Percentiles rank a stretch among this genome's conserved stretches.
phyloP scores from a whole-genome alignment of 2,113 vertebrate species.

The Oreotrochilus melanogaster region DNA sequence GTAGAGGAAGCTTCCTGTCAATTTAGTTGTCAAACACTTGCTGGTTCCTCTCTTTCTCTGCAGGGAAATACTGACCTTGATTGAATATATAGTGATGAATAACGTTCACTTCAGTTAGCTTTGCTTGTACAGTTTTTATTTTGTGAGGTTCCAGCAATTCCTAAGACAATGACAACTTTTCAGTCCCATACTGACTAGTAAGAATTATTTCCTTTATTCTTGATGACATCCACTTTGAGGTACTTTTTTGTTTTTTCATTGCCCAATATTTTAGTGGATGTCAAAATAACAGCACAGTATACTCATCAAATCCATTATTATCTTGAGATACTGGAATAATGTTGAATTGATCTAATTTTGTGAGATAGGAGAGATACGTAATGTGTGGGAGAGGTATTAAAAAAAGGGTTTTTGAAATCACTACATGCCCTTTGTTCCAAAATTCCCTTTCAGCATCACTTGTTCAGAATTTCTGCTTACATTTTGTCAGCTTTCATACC shows the following conservation, averaged over 20 bases:
- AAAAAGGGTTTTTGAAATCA: neutral
- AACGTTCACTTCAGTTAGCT: neutral
- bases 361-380: neutral
- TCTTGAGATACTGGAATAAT: neutral
- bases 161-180: neutral
- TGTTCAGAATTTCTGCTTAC: neutral
- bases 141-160: neutral
- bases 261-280: neutral
- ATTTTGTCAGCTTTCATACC: neutral
- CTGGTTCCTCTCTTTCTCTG: neutral
- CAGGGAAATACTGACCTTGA: neutral
- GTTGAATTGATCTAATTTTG: neutral
- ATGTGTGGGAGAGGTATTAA: neutral
- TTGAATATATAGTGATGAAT: neutral
- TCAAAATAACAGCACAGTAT: neutral
- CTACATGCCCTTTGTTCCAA: neutral
- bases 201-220: neutral
- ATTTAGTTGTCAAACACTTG: neutral
- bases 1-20: neutral
- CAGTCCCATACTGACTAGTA: neutral
- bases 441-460: neutral
- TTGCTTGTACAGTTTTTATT: neutral
- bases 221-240: neutral
- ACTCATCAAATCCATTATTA: neutral
- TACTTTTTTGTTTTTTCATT: neutral